A percentile compares a stretch with the other conserved stretches of the same genome.
These are phyloP conservation scores for Protobothrops flavoviridis DNA, from an alignment of 2,113 vertebrate species.

Conservation along the genomic window DNA sequence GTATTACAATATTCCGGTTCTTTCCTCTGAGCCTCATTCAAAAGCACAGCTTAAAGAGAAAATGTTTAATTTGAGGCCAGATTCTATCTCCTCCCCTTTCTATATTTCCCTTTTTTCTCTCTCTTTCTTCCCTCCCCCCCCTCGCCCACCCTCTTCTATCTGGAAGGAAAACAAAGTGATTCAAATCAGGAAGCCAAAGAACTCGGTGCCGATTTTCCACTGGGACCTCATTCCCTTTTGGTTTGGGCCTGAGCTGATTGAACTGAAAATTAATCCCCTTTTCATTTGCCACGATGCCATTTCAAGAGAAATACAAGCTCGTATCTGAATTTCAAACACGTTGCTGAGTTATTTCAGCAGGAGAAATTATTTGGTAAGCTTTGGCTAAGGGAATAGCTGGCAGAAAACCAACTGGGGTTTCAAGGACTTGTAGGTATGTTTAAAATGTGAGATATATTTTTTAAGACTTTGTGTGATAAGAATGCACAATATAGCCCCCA, in stretches of 20 bases:
- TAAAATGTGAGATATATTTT: background rate
- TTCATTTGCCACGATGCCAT: conserved; percentile 76
- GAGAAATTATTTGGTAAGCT: conserved; percentile 31
- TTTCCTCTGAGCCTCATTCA: conserved; percentile 75
- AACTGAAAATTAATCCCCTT: conserved; percentile 74
- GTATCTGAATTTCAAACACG: conserved; percentile 67
- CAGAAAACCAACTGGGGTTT: conserved; percentile 1
- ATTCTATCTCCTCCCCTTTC: conserved; percentile 51
- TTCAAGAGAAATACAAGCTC: conserved; percentile 70
- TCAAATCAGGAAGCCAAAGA: conserved; percentile 78
- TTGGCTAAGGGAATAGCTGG: conserved; percentile 43
- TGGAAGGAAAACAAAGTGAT: conserved; percentile 79
- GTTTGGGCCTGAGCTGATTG: conserved; percentile 74
- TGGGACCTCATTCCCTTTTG: conserved; percentile 73
- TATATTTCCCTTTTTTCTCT: conserved; percentile 48
- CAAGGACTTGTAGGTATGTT: background rate
- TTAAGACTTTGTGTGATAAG: background rate
- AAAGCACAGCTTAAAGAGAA: conserved; percentile 78
- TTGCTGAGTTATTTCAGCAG: conserved; percentile 67
- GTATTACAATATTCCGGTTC: conserved; percentile 74
- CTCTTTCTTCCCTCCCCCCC: conserved; percentile 44
- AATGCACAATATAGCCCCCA: background rate
- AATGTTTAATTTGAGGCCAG: conserved; percentile 81
- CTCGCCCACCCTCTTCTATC: conserved; percentile 41
- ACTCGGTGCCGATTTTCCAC: conserved; percentile 68